Base-by-base conservation (phyloP, 2,113 vertebrate genomes). In the Taxidea taxus region DNA sequence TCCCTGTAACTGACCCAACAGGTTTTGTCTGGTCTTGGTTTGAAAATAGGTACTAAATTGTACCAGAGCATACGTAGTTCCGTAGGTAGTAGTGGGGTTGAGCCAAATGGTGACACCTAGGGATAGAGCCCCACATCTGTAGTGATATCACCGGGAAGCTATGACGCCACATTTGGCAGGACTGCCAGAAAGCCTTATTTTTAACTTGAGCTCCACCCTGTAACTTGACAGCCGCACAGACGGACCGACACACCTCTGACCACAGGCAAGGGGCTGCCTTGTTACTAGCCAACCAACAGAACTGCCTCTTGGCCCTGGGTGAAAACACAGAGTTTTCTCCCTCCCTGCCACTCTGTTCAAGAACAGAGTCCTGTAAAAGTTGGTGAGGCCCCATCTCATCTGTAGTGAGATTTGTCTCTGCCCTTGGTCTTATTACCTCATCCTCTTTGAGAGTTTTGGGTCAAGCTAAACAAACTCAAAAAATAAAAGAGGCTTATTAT, bases 201-300 rank as follows among this genome's bases (percentile, higher is more conserved):
- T 93, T 95, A 97, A 97, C 97, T 98, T 98, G 96, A 85, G 98
- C 97, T 97, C 86, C 64, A 62, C 88, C 83, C 77, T 72, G 78
- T 97, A 92, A 95, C 95, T 92, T 72, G 85, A 97, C 89, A 97
- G 97, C 90, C 88, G 2, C 44, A 94, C 97, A 98, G 96, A 84
- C 83, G 68, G 72, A 98, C 97, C 97, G 97, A 96, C 37, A 94
- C 95, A 96, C 97, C 97, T 99, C 98, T 97, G 68, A 95, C 95
- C 90, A 47, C 72, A 98, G 97, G 95, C 94, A 94, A 51, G 44
- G 74, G 27, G n/a, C 58, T 81, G 13, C 78, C n/a, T 83, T 93
- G 1, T 90, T 89, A 49, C 56, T 81, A 95, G 60, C 82, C 66
- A 51, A 21, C 21, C 3, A 94, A 44, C 27, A 51, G 18, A 60